phyloP scores from a whole-genome alignment of 2,113 vertebrate genomes.

The Zapus hudsonius region DNA sequence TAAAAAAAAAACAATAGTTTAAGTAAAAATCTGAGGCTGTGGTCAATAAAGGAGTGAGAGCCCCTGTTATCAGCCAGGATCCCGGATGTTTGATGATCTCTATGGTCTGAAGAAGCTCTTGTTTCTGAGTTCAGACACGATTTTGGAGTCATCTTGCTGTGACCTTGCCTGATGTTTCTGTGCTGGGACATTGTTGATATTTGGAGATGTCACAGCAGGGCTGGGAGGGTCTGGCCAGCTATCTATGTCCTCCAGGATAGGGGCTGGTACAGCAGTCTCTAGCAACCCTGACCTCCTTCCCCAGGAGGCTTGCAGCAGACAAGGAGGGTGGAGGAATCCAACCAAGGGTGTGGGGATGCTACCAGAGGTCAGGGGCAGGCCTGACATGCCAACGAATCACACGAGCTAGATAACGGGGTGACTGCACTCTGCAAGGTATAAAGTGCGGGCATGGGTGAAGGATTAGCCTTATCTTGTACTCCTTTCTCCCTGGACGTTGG shows the following conservation, averaged over 20 bases:
- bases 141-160: not conserved
- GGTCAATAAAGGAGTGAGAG: too few relatives aligned
- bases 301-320: not conserved
- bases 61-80: not conserved
- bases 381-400: not conserved
- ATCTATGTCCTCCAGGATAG: not conserved
- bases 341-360: not conserved
- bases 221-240: not conserved
- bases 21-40: too few relatives aligned
- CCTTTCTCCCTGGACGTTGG: constrained; percentile 70
- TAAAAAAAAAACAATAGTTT: too few relatives aligned
- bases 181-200: not conserved
- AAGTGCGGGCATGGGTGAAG: constrained; percentile 25
- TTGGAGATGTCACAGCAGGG: not conserved
- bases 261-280: not conserved
- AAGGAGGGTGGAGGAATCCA: not conserved
- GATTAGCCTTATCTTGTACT: constrained; percentile 82
- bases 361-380: not conserved
- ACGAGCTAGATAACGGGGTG: not conserved
- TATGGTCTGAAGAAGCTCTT: not conserved
- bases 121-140: not conserved
- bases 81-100: not conserved
- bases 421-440: not conserved
- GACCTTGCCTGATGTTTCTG: constrained; percentile 24
- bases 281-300: accelerated